phyloP scores from a whole-genome alignment of 92 coral and sea anemone species.

The Zoanthus gigantus region DNA sequence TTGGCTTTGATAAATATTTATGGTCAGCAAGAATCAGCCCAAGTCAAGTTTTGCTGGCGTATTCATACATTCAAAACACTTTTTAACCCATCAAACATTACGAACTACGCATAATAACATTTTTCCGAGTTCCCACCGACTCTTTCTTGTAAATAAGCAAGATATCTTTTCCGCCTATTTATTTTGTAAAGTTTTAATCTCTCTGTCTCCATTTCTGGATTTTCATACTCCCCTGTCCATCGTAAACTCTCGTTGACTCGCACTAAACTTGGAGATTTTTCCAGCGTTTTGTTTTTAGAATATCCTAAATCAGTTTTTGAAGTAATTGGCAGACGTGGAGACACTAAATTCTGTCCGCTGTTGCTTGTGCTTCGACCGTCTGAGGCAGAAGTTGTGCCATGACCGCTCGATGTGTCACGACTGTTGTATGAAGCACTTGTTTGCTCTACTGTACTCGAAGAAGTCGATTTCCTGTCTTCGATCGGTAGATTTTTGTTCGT shows the following conservation, averaged over 20 bases:
- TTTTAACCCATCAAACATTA: not conserved
- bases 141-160: constrained; percentile 69
- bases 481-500: not conserved
- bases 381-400: constrained; percentile 64
- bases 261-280: constrained; percentile 35
- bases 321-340: constrained; percentile 40
- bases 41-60: not conserved
- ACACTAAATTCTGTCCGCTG: constrained; percentile 67
- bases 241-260: constrained; percentile 76
- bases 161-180: constrained; percentile 89
- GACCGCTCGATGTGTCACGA: constrained; percentile 27
- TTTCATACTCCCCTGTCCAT: constrained; percentile 71
- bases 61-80: not conserved
- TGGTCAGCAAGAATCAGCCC: too few relatives aligned
- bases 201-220: constrained; percentile 76
- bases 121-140: constrained; percentile 19
- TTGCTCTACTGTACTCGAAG: not conserved
- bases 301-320: constrained; percentile 7
- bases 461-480: not conserved
- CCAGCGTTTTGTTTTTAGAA: constrained; percentile 18
- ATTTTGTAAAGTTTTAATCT: constrained; percentile 85
- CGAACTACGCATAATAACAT: constrained; percentile 24
- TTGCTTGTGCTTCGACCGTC: constrained; percentile 86
- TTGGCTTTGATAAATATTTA: too few relatives aligned
- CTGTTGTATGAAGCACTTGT: not conserved